These are phyloP conservation scores for Diglossa cyanea DNA, from an alignment of 2,797 vertebrate genomes.

Conservation along the genomic window DNA sequence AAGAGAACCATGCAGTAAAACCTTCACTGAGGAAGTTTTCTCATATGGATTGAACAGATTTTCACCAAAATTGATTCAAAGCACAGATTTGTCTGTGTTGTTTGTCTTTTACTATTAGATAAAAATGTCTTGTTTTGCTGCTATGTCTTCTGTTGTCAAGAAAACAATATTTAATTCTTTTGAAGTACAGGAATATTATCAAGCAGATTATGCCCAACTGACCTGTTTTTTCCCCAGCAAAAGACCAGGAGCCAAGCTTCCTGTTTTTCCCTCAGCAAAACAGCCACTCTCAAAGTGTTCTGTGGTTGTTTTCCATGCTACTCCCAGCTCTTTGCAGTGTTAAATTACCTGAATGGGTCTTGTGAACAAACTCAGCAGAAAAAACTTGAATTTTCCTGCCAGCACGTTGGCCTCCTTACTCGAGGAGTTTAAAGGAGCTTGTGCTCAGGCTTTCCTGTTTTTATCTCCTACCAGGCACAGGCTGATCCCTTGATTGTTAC, in stretches of 20 bases:
- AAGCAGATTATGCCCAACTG: neutral
- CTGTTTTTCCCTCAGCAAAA: neutral
- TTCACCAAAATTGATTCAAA: neutral
- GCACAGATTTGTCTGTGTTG: neutral
- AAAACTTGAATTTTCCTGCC: constrained; percentile 12
- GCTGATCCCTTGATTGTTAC: neutral
- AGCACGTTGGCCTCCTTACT: neutral
- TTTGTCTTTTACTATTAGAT: neutral
- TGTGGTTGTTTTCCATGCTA: neutral
- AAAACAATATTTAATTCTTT: neutral
- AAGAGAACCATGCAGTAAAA: neutral
- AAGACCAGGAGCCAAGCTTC: neutral
- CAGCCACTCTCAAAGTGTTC: neutral
- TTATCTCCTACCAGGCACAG: neutral
- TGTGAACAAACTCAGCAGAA: neutral
- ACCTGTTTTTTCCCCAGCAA: neutral
- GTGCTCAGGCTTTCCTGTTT: neutral
- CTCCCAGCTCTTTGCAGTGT: neutral
- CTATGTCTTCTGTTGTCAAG: neutral
- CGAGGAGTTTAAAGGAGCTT: neutral
- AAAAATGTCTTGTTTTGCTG: neutral
- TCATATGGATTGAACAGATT: neutral
- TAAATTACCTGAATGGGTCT: neutral
- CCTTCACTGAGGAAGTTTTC: neutral
- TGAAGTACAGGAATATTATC: neutral